Evolutionary conservation across 2,113 vertebrate genomes (phyloP), one percentile per base, ranked within the genome.

Genomic region (Genyomyrus donnyi): DNA sequence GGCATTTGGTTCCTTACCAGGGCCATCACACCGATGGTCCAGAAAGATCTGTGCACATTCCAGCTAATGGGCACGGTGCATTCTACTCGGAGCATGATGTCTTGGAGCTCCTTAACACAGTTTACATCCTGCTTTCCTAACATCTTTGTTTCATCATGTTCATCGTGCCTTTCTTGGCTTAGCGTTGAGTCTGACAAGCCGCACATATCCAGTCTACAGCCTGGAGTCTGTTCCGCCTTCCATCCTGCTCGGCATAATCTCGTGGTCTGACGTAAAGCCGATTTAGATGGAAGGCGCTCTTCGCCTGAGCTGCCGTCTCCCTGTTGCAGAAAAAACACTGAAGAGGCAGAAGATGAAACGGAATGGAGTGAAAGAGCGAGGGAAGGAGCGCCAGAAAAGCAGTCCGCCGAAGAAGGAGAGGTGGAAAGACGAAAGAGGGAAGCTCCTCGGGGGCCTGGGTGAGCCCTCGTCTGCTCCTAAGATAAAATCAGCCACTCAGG

Each of bases 371-470:
- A 98, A 97, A 94, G 97, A 96, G 92, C 97, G 95, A 95, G 96
- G 96, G 91, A 97, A 95, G 87, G 97, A 98, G 94, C 95, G 96
- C 90, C 95, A 96, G 92, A 98, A 97, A 94, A 96, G 90, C 94
- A 97, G 97, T 91, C 96, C 97, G 0, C 97, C 98, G 94, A 98
- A 97, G 95, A 99, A 97, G 93, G 98, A 98, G 93, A 97, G 96
- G 93, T 95, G 96, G 94, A 98, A 97, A 96, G 94, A 96, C 88
- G 96, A 97, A 91, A 96, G 96, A 4, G 96, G 96, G 92, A 97
- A 97, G 19, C 96, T 99, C 31, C 96, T 99, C 90, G 97, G 97
- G 95, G 97, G 98, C 92, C 95, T 98, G 94, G 98, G 98, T 99
- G 96, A 96, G 96, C 56, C 46, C 39, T 80, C 19, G 7, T 5